Evolutionary conservation across 2,113 vertebrate genomes (phyloP).

Genomic region (Gorilla gorilla): DNA sequence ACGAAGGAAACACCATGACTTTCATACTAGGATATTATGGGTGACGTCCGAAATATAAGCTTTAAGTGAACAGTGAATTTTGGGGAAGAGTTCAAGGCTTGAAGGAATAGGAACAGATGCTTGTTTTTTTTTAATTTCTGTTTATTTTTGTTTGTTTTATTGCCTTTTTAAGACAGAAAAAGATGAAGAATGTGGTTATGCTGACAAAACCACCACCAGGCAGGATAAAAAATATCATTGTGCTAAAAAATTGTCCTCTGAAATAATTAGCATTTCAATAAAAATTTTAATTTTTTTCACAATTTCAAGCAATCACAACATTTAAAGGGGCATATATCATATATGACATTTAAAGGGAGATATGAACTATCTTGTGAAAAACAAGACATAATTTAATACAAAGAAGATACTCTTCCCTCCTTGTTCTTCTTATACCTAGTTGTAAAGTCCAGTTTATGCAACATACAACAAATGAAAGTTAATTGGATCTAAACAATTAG

Average conservation of each 20-base stretch:
- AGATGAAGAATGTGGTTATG: neutral
- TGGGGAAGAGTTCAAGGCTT: neutral
- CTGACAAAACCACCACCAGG: slow-evolving; percentile 28
- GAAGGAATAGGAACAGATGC: neutral
- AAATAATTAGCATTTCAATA: neutral
- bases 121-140: neutral
- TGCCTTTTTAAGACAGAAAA: neutral
- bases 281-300: neutral
- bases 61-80: neutral
- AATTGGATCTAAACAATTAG: slow-evolving; percentile 1
- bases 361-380: neutral
- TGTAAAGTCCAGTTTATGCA: slow-evolving; percentile 4
- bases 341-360: neutral
- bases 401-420: neutral
- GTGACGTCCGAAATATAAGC: neutral
- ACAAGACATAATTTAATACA: neutral
- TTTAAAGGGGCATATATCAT: neutral
- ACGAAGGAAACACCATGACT: neutral
- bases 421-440: neutral
- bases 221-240: neutral
- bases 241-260: neutral
- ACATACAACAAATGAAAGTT: neutral
- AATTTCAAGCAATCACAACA: neutral
- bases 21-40: neutral
- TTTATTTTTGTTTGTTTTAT: neutral